A percentile compares a stretch with the other conserved stretches of the same genome.
Conservation (phyloP, 2,113 vertebrate genomes). For the Deroptyus accipitrinus region DNA sequence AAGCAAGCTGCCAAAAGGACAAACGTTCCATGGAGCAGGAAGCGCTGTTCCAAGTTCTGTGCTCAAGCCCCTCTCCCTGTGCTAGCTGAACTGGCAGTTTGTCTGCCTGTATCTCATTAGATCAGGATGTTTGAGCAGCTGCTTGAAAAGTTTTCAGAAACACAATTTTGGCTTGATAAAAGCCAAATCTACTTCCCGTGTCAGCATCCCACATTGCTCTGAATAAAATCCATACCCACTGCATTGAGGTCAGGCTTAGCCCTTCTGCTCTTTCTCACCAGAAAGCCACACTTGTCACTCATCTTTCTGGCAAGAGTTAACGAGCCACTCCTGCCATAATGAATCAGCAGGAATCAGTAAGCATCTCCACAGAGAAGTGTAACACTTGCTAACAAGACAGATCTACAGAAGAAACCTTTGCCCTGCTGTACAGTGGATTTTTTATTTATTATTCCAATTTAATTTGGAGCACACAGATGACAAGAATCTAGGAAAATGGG, state of each 20-base stretch:
- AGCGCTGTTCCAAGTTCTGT: neutral
- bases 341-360: conserved; percentile 62
- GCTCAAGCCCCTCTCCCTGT: neutral
- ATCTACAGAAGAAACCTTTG: conserved; percentile 61
- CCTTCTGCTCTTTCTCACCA: conserved; percentile 13
- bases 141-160: neutral
- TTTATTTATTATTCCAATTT: conserved; percentile 65
- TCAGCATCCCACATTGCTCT: neutral
- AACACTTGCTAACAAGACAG: conserved; percentile 60
- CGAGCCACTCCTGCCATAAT: conserved; percentile 59
- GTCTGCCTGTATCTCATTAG: conserved; percentile 8
- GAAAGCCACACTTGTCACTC: conserved; percentile 26
- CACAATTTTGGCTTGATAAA: neutral
- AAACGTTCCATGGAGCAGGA: neutral
- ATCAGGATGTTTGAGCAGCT: conserved; percentile 34
- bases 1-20: neutral
- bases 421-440: neutral
- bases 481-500: conserved; percentile 29
- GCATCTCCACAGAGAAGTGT: conserved; percentile 37
- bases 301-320: conserved; percentile 34
- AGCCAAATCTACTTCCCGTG: neutral
- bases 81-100: neutral
- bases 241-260: conserved; percentile 17
- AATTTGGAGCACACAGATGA: conserved; percentile 44
- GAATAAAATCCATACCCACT: neutral